These are phyloP conservation scores for Tamandua tetradactyla DNA, from an alignment of 2,797 vertebrate species.

Conservation along the genomic window DNA sequence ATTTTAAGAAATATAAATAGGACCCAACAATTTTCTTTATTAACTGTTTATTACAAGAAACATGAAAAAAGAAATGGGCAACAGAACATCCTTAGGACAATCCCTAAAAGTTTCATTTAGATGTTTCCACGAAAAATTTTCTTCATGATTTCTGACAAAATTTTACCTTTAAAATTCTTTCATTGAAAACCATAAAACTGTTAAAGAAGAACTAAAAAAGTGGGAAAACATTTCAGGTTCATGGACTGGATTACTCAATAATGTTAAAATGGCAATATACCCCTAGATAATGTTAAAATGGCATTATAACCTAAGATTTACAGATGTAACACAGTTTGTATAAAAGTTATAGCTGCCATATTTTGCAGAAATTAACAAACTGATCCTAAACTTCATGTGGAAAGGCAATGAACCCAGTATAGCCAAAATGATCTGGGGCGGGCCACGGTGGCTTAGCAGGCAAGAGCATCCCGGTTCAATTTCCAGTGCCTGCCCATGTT, in stretches of 20 bases:
- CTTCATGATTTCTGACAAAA: too few relatives aligned
- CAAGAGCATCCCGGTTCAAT: too few relatives aligned
- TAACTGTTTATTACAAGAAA: conserved; percentile 3
- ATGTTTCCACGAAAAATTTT: too few relatives aligned
- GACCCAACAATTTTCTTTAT: conserved; percentile 10
- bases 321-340: not conserved
- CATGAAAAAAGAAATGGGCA: not conserved
- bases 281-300: not conserved
- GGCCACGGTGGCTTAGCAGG: too few relatives aligned
- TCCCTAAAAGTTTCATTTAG: not conserved
- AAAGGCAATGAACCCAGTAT: not conserved
- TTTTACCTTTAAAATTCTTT: too few relatives aligned
- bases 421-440: not conserved
- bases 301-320: not conserved
- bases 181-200: not conserved
- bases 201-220: conserved; percentile 8
- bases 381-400: not conserved
- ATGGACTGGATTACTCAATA: not conserved
- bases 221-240: not conserved
- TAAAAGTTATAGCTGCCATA: not conserved
- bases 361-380: not conserved
- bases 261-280: not conserved
- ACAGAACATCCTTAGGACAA: not conserved
- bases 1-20: conserved; percentile 43
- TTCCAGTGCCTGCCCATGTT: too few relatives aligned